Evolutionary conservation across 2,888 invertebrate genomes (phyloP).

Genomic region (Andrena hattorfiana): DNA sequence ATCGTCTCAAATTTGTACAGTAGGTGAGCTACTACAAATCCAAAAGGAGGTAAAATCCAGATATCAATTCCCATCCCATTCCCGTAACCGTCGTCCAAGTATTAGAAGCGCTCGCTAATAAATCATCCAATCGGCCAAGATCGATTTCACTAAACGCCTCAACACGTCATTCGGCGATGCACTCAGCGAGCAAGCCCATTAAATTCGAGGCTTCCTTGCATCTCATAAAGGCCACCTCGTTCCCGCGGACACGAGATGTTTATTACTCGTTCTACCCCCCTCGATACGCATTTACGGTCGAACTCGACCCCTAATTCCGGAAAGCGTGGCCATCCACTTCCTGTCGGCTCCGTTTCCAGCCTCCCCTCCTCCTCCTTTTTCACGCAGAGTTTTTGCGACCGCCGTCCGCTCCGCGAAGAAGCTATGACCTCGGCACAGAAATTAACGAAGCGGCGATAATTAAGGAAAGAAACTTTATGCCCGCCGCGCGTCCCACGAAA

Average conservation of each 20-base stretch:
- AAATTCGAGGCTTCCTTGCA: constrained; percentile 13
- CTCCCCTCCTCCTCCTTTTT: constrained; percentile 16
- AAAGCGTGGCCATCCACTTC: constrained; percentile 66
- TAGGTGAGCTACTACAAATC: too few species aligned
- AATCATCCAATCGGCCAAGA: too few species aligned
- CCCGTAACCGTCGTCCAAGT: too few species aligned
- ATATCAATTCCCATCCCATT: too few species aligned
- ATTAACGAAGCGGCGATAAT: constrained; percentile 78
- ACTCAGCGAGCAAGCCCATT: not conserved
- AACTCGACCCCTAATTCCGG: constrained; percentile 71
- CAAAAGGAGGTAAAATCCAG: too few species aligned
- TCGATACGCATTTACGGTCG: constrained; percentile 65
- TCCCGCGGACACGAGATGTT: constrained; percentile 46
- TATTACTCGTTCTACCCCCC: constrained; percentile 43
- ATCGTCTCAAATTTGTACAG: too few species aligned
- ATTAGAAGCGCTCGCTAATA: too few species aligned
- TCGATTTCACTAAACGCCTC: not conserved
- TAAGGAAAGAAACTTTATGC: constrained; percentile 74
- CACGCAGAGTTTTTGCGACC: constrained; percentile 40
- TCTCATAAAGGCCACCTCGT: constrained; percentile 44
- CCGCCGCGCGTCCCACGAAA: constrained; percentile 54
- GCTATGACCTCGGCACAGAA: constrained; percentile 65
- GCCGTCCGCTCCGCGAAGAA: constrained; percentile 26
- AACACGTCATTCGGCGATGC: not conserved
- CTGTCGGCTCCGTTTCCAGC: constrained; percentile 25